Percentiles rank a stretch among this genome's conserved stretches.
These are phyloP conservation scores for Drosophila merina DNA, from an alignment of 2,888 invertebrate species.

Conservation along the genomic window DNA sequence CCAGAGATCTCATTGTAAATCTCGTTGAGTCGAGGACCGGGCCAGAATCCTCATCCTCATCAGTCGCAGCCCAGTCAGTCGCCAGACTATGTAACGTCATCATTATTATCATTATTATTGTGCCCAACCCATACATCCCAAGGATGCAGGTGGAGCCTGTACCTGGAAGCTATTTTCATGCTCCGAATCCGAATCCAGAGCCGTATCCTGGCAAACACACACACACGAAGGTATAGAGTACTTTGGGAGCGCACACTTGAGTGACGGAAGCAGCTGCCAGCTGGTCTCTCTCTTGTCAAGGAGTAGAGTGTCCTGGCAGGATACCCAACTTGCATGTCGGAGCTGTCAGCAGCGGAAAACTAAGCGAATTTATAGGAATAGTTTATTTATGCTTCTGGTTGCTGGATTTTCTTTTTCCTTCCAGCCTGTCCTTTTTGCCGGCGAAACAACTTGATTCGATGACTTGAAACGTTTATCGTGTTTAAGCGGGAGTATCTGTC, in stretches of 20 bases:
- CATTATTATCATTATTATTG: constrained; percentile 11
- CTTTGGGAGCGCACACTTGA: constrained; percentile 26
- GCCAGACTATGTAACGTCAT: constrained; percentile 9
- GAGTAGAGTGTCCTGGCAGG: constrained; percentile 10
- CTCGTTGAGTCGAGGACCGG: constrained; percentile 18
- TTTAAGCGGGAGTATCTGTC: constrained; percentile 27
- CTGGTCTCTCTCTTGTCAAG: constrained; percentile 37
- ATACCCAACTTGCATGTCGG: constrained; percentile 23
- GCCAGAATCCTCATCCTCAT: constrained; percentile 32
- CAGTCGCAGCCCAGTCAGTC: constrained; percentile 17
- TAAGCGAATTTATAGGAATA: constrained; percentile 38
- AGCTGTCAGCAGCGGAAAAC: constrained; percentile 37
- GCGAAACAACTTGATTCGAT: constrained; percentile 35
- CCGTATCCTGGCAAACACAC: constrained; percentile 21
- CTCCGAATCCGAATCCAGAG: constrained; percentile 22
- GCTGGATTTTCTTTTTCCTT: neutral
- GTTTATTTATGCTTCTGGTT: constrained; percentile 20
- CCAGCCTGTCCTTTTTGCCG: neutral
- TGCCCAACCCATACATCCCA: neutral
- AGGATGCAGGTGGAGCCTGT: constrained; percentile 24
- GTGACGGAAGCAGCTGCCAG: constrained; percentile 50
- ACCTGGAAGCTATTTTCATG: constrained; percentile 39
- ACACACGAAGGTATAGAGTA: neutral
- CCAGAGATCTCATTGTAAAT: constrained; percentile 21
- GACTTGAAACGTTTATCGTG: constrained; percentile 57